Evolutionary conservation across 2,888 invertebrate genomes (phyloP), one percentile per base, ranked within the genome.

Genomic region (Yponomeuta plumbellus): DNA sequence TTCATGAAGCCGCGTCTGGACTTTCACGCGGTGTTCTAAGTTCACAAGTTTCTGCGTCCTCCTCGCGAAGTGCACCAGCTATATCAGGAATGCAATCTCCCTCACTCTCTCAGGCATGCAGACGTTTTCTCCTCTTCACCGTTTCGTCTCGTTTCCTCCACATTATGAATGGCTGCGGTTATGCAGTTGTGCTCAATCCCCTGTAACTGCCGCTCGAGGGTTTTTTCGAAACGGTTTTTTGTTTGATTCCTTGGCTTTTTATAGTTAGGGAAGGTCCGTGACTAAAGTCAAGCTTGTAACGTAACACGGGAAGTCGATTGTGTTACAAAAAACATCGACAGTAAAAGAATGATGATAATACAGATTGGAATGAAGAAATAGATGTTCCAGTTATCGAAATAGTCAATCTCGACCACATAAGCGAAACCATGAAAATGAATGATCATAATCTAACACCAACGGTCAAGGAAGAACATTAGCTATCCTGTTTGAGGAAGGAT

Each of bases 71-170:
- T 66, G 67, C 65, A 67, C 62, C 65, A 65, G 68, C 26, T 57
- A 8, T 72, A 70, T 70, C 75, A 73, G 88, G 89, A 88, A 90
- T 89, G 88, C 90, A 88, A 88, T 88, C 87, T 86, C 83, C 81
- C 85, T 88, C 79, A 80, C 88, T 88, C 88, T 85, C 84, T 88
- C 88, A 76, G 77, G 74, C 85, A 80, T 76, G 79, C 72, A 70
- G 71, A 66, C 68, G 72, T 70, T 76, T 88, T 88, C 84, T 83
- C 84, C 76, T 73, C 76, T 77, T 76, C 74, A 70, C 69, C 71
- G 71, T 71, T 74, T 69, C 76, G 77, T 86, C 86, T 84, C 84
- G 77, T 83, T 85, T 81, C 78, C 80, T 82, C 86, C 71, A 77
- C 75, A 75, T 80, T 81, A 86, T 88, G 85, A 88, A 89, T 88